These are phyloP conservation scores for Diadromus collaris DNA, from an alignment of 2,888 invertebrate species.

Conservation along the genomic window DNA sequence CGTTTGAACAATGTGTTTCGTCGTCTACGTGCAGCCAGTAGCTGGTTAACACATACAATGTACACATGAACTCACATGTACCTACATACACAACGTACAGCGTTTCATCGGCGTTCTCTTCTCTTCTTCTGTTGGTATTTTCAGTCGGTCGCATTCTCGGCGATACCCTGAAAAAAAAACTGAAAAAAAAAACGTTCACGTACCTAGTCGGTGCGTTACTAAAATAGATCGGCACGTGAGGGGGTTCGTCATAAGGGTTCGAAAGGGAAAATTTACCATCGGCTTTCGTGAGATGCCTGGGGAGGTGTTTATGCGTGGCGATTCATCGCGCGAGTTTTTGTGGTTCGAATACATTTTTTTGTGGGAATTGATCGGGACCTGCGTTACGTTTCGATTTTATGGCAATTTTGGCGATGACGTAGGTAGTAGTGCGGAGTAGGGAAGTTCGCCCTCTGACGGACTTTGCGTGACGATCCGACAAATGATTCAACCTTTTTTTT, in stretches of 20 bases:
- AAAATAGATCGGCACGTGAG: conserved; percentile 64
- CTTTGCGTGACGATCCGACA: no score
- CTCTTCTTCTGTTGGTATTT: conserved; percentile 61
- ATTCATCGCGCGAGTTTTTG: neutral
- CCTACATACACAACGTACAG: neutral
- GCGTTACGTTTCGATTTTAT: no score
- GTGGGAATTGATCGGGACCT: neutral
- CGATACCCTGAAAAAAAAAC: conserved; percentile 62
- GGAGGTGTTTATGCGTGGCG: neutral
- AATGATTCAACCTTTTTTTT: no score
- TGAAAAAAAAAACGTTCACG: conserved; percentile 30
- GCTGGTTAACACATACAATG: neutral
- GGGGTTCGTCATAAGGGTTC: conserved; percentile 20
- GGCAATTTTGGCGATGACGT: no score
- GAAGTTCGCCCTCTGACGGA: no score
- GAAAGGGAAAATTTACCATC: neutral
- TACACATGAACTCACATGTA: no score
- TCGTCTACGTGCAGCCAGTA: conserved; percentile 3
- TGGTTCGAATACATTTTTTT: neutral
- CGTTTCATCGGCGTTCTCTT: neutral
- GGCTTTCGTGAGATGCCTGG: neutral
- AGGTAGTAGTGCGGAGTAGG: no score
- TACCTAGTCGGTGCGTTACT: conserved; percentile 39
- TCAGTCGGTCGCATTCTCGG: conserved; percentile 62
- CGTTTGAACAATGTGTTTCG: conserved; percentile 42